Conservation (phyloP, 1,140 invertebrate genomes). For the Centruroides vittatus region DNA sequence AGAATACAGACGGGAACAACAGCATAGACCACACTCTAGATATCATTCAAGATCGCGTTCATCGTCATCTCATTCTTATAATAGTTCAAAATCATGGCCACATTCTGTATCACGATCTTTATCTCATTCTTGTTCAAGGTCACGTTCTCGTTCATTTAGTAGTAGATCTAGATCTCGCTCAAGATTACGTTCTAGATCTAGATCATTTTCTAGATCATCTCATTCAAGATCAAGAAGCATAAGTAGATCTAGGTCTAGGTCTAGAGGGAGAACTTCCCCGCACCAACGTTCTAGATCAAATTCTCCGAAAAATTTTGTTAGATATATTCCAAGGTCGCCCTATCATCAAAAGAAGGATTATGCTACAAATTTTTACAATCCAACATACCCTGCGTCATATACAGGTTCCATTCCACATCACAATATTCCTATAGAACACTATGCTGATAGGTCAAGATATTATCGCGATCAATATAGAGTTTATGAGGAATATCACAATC, state of each 20-base stretch:
- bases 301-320: not conserved
- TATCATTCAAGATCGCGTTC: slow-evolving; percentile 10
- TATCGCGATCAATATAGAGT: slow-evolving; percentile 1
- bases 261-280: slow-evolving; percentile 5
- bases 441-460: not conserved
- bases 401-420: not conserved
- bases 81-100: slow-evolving; percentile 16
- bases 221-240: slow-evolving; percentile 5
- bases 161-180: slow-evolving; percentile 24
- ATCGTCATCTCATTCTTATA: slow-evolving; percentile 4
- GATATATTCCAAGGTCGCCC: not conserved
- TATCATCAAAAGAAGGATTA: slow-evolving; percentile 4
- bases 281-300: slow-evolving; percentile 1
- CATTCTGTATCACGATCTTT: slow-evolving; percentile 21
- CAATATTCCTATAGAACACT: slow-evolving; percentile 1
- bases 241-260: slow-evolving; percentile 19
- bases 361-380: slow-evolving; percentile 1
- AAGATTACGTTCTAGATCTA: slow-evolving; percentile 21
- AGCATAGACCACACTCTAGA: slow-evolving; percentile 8
- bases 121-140: slow-evolving; percentile 18
- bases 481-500: not conserved
- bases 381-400: not conserved
- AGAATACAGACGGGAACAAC: slow-evolving; percentile 40
- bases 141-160: not conserved
- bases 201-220: slow-evolving; percentile 22